phyloP scores from a whole-genome alignment of 2,113 vertebrate genomes.

The Piaya cayana region DNA sequence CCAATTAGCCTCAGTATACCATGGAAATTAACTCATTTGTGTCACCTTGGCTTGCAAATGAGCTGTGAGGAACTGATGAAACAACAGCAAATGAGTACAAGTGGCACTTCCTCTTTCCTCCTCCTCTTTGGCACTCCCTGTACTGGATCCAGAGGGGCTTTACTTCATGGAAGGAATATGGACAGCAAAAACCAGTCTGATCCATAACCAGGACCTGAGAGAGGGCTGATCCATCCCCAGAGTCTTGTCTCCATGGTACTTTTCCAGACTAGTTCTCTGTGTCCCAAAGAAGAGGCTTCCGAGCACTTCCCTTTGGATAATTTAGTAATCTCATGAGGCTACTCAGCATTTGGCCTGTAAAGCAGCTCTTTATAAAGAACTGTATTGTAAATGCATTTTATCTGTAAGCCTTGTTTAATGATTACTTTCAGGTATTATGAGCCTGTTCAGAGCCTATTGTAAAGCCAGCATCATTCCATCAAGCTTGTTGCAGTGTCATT shows the following conservation, averaged over 20 bases:
- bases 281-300: slow-evolving; percentile 5
- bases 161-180: background rate
- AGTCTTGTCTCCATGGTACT: slow-evolving; percentile 8
- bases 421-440: background rate
- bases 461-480: background rate
- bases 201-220: background rate
- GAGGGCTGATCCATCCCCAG: background rate
- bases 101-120: background rate
- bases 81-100: background rate
- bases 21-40: slow-evolving; percentile 67
- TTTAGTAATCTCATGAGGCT: slow-evolving; percentile 9
- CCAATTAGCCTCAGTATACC: slow-evolving; percentile 58
- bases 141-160: background rate
- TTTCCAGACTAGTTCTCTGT: slow-evolving; percentile 2
- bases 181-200: background rate
- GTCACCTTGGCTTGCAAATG: slow-evolving; percentile 45
- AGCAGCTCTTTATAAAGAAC: background rate
- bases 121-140: background rate
- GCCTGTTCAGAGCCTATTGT: background rate
- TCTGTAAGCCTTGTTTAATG: background rate
- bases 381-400: background rate
- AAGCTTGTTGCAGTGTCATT: background rate
- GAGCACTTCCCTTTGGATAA: slow-evolving; percentile 14
- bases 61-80: background rate
- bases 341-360: background rate